These are phyloP conservation scores for Ceyx cyanopectus DNA, from an alignment of 2,113 vertebrate species.

Conservation along the genomic window DNA sequence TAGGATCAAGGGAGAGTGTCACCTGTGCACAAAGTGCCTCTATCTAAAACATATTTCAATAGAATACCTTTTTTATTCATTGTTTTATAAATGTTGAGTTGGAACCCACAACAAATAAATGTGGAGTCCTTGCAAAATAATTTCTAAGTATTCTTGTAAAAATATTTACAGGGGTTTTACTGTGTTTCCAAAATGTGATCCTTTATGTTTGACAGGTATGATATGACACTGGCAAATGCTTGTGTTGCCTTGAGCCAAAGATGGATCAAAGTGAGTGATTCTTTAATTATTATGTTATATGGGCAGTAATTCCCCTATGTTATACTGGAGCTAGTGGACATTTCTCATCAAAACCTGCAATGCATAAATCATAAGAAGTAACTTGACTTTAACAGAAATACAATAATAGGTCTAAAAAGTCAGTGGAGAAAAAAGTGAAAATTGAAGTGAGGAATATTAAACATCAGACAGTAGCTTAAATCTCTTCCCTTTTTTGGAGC, in stretches of 20 bases:
- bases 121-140: not conserved
- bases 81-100: not conserved
- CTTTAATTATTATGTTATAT: not conserved
- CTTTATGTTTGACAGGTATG: constrained; percentile 83
- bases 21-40: not conserved
- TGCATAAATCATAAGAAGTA: not conserved
- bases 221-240: constrained; percentile 88
- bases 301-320: not conserved
- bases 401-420: not conserved
- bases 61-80: not conserved
- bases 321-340: not conserved
- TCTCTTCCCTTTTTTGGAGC: not conserved
- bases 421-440: not conserved
- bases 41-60: not conserved
- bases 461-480: not conserved
- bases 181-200: not conserved
- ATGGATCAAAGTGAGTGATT: constrained; percentile 87
- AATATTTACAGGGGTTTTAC: not conserved
- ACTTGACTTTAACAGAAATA: not conserved
- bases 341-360: not conserved
- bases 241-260: constrained; percentile 86
- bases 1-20: not conserved
- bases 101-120: not conserved
- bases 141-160: not conserved
- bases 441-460: not conserved